These are phyloP conservation scores for Chromis chromis DNA, from an alignment of 2,797 vertebrate genomes.

Conservation along the genomic window DNA sequence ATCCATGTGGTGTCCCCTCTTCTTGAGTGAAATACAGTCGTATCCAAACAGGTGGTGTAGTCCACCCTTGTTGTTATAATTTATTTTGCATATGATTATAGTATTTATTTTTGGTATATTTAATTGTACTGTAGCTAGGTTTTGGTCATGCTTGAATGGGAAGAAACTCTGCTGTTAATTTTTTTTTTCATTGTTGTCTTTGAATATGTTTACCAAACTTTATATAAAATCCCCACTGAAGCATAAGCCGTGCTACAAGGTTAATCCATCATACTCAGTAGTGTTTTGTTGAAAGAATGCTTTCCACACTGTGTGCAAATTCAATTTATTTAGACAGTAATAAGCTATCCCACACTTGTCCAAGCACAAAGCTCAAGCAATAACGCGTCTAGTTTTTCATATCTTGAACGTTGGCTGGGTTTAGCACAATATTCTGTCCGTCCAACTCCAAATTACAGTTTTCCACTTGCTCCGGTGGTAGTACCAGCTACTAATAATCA, in stretches of 20 bases:
- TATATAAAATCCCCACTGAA: slow-evolving; percentile 44
- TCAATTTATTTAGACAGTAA: slow-evolving; percentile 60
- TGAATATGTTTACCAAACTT: slow-evolving; percentile 42
- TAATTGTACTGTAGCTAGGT: slow-evolving; percentile 75
- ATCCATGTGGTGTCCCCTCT: slow-evolving; percentile 54
- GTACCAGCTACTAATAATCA: slow-evolving; percentile 60
- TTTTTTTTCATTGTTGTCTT: slow-evolving; percentile 16
- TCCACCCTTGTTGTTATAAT: slow-evolving; percentile 72
- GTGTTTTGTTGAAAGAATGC: slow-evolving; percentile 44
- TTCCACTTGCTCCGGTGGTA: slow-evolving; percentile 59
- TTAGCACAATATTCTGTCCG: slow-evolving; percentile 53
- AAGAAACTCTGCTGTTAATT: slow-evolving; percentile 8
- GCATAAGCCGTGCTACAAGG: slow-evolving; percentile 49
- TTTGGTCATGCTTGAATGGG: slow-evolving; percentile 70
- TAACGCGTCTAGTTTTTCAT: slow-evolving; percentile 68
- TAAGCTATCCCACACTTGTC: slow-evolving; percentile 76
- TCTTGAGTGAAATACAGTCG: slow-evolving; percentile 50
- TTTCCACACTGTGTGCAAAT: slow-evolving; percentile 56
- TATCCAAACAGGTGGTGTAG: slow-evolving; percentile 65
- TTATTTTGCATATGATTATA: slow-evolving; percentile 82
- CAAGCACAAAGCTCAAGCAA: slow-evolving; percentile 83
- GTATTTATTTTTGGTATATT: slow-evolving; percentile 85
- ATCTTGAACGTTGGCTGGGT: slow-evolving; percentile 51
- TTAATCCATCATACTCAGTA: slow-evolving; percentile 32
- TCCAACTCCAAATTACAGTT: slow-evolving; percentile 67